Evolutionary conservation across 2,888 invertebrate species (phyloP).

Genomic region (Cantharis lateralis): DNA sequence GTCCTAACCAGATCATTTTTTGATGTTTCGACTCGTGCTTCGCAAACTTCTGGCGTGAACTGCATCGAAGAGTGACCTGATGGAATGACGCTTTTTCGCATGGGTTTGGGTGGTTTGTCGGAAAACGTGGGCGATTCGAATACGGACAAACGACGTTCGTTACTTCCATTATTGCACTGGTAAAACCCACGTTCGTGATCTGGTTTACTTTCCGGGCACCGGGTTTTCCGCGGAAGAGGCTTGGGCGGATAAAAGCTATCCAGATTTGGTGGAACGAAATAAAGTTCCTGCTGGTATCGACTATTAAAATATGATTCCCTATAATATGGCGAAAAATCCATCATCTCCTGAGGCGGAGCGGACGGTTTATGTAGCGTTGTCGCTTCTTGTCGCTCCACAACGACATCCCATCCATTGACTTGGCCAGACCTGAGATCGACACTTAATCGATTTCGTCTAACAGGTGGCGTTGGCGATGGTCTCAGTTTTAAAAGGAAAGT

Average conservation of each 20-base stretch:
- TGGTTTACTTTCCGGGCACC: background rate
- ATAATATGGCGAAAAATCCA: slow-evolving; percentile 11
- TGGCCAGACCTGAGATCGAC: slow-evolving; percentile 16
- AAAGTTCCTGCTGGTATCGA: background rate
- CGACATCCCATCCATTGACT: slow-evolving; percentile 49
- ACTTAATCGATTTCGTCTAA: slow-evolving; percentile 39
- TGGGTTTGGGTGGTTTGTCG: background rate
- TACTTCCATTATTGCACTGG: background rate
- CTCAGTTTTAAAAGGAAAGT: slow-evolving; percentile 50
- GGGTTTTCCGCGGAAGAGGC: background rate
- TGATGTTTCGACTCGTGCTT: background rate
- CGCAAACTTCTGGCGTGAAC: background rate
- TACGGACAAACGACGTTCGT: background rate
- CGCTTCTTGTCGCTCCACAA: slow-evolving; percentile 42
- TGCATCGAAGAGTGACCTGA: background rate
- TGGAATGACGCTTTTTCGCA: background rate
- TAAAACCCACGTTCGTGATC: background rate
- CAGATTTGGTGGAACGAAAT: background rate
- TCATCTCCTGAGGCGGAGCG: slow-evolving; percentile 49
- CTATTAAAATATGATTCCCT: background rate
- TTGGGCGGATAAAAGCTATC: background rate
- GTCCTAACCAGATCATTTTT: background rate
- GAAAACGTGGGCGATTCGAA: background rate
- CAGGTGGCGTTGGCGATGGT: slow-evolving; percentile 51
- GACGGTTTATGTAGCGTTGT: slow-evolving; percentile 41